Percentiles rank a stretch among this genome's conserved stretches.
phyloP scores from a whole-genome alignment of 1,140 invertebrate genomes.

The Belonocnema kinseyi region DNA sequence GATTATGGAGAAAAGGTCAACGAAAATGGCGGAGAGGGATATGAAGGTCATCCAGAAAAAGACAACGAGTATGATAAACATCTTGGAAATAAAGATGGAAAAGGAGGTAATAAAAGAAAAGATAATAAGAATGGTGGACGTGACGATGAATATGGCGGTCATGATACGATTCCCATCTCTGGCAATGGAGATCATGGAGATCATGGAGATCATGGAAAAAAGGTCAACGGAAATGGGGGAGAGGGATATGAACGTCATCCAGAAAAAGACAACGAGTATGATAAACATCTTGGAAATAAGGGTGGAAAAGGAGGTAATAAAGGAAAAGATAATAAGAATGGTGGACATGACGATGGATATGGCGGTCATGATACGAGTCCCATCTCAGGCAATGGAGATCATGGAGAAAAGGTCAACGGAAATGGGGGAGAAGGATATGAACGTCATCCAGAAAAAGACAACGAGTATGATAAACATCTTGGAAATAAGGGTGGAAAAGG shows the following conservation, averaged over 20 bases:
- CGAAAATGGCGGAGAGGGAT: conserved; percentile 29
- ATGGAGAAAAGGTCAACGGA: conserved; percentile 21
- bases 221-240: conserved; percentile 9
- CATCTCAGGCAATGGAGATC: not conserved
- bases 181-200: conserved; percentile 26
- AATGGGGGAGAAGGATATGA: conserved; percentile 20
- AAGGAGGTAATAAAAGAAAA: conserved; percentile 24
- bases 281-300: too few relatives aligned
- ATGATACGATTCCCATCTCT: conserved; percentile 2
- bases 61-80: too few relatives aligned
- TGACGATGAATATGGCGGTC: conserved; percentile 31
- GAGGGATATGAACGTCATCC: conserved; percentile 11
- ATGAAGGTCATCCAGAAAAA: too few relatives aligned
- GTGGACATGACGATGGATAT: conserved; percentile 14
- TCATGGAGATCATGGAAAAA: too few relatives aligned
- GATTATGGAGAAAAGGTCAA: conserved; percentile 15
- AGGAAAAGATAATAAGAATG: conserved; percentile 5
- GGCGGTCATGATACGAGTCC: conserved; percentile 31
- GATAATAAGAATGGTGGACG: not conserved
- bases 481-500: too few relatives aligned
- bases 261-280: too few relatives aligned
- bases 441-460: too few relatives aligned
- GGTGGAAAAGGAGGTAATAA: conserved; percentile 28
- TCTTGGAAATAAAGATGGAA: too few relatives aligned
- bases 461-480: too few relatives aligned